Evolutionary conservation across 2,888 invertebrate genomes (phyloP).

Genomic region (Drosophila cracens): DNA sequence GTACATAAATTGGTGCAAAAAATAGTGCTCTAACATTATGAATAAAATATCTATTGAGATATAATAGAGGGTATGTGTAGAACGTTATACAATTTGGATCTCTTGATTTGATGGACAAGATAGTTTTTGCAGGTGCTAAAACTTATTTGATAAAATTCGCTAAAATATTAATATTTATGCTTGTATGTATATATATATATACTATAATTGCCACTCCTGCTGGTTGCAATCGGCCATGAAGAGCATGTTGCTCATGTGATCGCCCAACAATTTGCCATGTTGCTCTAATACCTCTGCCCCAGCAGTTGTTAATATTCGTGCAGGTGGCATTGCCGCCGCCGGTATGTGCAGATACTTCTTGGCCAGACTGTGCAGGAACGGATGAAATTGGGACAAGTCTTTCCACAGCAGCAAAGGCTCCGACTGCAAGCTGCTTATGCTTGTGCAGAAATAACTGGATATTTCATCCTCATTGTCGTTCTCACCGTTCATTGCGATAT

Average conservation of each 20-base stretch:
- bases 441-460: conserved; percentile 50
- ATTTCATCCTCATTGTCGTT: conserved; percentile 51
- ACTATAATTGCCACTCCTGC: conserved; percentile 59
- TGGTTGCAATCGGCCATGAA: conserved; percentile 50
- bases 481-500: conserved; percentile 21
- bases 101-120: background rate
- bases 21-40: background rate
- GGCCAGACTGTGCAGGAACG: conserved; percentile 52
- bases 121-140: background rate
- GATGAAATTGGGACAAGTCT: conserved; percentile 56
- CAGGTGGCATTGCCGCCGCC: conserved; percentile 51
- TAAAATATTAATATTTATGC: conserved; percentile 12
- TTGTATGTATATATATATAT: background rate
- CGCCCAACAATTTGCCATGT: conserved; percentile 29
- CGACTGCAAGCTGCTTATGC: conserved; percentile 41
- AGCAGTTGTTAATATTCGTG: conserved; percentile 40
- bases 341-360: conserved; percentile 61
- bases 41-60: background rate
- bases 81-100: background rate
- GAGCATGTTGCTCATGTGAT: conserved; percentile 48
- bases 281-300: conserved; percentile 12
- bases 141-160: conserved; percentile 14
- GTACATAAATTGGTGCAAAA: background rate
- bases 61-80: conserved; percentile 3
- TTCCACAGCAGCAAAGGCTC: conserved; percentile 55